Percentiles rank a stretch among this genome's conserved stretches.
Evolutionary conservation across 1,140 invertebrate genomes (phyloP).

Genomic region (Drosophila guanche): DNA sequence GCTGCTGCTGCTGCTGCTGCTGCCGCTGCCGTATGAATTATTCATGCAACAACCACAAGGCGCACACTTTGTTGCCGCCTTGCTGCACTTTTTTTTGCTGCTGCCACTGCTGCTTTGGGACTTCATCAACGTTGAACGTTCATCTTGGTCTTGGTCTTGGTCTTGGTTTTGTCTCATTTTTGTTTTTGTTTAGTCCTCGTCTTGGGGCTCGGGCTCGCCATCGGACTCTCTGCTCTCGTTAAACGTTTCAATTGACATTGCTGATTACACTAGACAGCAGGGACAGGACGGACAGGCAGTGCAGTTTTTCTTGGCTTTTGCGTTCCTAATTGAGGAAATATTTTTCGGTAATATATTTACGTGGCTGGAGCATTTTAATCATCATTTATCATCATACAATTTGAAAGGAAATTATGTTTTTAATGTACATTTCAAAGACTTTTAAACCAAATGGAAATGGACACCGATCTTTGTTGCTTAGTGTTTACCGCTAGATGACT

Average conservation of each 20-base stretch:
- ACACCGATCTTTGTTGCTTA: constrained; percentile 21
- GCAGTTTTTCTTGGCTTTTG: not conserved
- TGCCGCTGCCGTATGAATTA: constrained; percentile 65
- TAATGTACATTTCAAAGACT: too few species aligned
- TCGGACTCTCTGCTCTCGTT: constrained; percentile 50
- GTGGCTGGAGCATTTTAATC: too few species aligned
- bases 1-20: constrained; percentile 48
- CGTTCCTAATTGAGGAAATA: too few species aligned
- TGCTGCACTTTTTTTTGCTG: constrained; percentile 28
- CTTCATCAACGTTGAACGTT: constrained; percentile 48
- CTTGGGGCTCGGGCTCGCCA: constrained; percentile 30
- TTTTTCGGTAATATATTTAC: too few species aligned
- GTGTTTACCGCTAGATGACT: constrained; percentile 74
- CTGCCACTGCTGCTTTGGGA: constrained; percentile 55
- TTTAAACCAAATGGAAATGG: too few species aligned
- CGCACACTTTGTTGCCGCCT: constrained; percentile 56
- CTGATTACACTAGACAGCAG: constrained; percentile 51
- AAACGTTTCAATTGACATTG: constrained; percentile 76
- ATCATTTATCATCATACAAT: too few species aligned
- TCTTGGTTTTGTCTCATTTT: too few species aligned
- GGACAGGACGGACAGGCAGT: not conserved
- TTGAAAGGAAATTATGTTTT: too few species aligned
- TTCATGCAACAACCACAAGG: constrained; percentile 76
- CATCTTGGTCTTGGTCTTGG: too few species aligned
- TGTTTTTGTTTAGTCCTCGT: constrained; percentile 8